Base-by-base conservation (phyloP, 2,113 vertebrate species). In the Amphiprion percula region DNA sequence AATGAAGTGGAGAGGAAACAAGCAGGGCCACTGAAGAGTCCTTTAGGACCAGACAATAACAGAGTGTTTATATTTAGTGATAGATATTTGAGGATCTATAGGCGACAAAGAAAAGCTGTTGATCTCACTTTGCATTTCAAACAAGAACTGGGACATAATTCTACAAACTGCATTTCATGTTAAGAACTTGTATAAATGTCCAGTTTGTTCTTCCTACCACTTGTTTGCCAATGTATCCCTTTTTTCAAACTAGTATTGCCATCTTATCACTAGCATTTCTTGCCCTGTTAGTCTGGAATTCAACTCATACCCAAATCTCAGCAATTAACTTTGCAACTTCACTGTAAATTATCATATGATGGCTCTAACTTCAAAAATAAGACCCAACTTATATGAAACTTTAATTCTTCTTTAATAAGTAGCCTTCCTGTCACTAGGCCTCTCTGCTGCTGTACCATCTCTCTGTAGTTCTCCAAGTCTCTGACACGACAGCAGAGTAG, bases 1-100 rank as follows among this genome's bases (percentile, higher is more conserved):
- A 85, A 79, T 92, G 82, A 87, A 58, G 77, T 61, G 69, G 55
- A 17, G 47, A 24, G 37, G 11, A 33, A 60, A 50, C 24, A 61
- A 0, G 67, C 10, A 4, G 19, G 4, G 28, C 68, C 19, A 14
- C 66, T 4, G 65, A 71, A 11, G 46, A 17, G 78, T 80, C 76
- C 60, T 58, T 60, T 12, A 39, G 23, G 54, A 54, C 12, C 17
- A 55, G 28, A 8, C 12, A 26, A 44, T 41, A 61, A 62, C 0
- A 1, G n/a, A 4, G 17, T 47, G 19, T 74, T 84, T 56, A 41
- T 10, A 56, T 52, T 50, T 50, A 58, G 37, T 64, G 50, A 76
- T 58, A 10, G 59, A 67, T 76, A 14, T 49, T 68, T 39, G 47
- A 26, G 23, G 16, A 16, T 56, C n/a, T 30, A 4, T 5, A 30